Percentiles rank a stretch among this genome's conserved stretches.
Evolutionary conservation across 2,888 invertebrate species (phyloP).

Genomic region (Sepiola atlantica): DNA sequence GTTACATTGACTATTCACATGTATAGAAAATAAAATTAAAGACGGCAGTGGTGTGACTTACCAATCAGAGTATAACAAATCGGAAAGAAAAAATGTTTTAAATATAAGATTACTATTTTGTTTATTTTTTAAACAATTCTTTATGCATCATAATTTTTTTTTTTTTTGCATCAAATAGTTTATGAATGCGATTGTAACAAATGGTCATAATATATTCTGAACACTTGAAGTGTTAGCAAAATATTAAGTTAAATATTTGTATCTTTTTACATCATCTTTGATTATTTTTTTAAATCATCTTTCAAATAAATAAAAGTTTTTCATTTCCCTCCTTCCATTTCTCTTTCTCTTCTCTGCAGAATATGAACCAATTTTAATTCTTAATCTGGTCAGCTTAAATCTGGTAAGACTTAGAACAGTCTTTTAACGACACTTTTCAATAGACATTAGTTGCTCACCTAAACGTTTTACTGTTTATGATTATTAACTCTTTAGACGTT

Average conservation of each 20-base stretch:
- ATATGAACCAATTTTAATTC: constrained; percentile 36
- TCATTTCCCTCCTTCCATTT: background rate
- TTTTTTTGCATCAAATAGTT: background rate
- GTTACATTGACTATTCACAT: too few species aligned
- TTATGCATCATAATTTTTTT: too few species aligned
- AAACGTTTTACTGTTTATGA: background rate
- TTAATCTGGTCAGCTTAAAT: constrained; percentile 32
- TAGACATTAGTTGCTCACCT: background rate
- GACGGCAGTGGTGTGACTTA: too few species aligned
- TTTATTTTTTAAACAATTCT: too few species aligned
- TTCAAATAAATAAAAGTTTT: background rate
- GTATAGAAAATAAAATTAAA: too few species aligned
- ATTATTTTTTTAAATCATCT: background rate
- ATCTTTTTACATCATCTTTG: background rate
- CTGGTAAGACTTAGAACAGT: constrained; percentile 38
- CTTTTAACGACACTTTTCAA: background rate
- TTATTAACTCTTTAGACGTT: background rate
- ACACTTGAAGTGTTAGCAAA: too few species aligned
- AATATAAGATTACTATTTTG: too few species aligned
- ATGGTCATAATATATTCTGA: too few species aligned
- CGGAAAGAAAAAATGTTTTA: too few species aligned
- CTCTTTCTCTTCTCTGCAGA: constrained; percentile 15
- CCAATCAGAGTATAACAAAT: too few species aligned
- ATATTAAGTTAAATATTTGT: too few species aligned
- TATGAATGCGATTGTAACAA: background rate